Conservation (phyloP, 2,888 invertebrate species). For the Eudasyphora cyanicolor region DNA sequence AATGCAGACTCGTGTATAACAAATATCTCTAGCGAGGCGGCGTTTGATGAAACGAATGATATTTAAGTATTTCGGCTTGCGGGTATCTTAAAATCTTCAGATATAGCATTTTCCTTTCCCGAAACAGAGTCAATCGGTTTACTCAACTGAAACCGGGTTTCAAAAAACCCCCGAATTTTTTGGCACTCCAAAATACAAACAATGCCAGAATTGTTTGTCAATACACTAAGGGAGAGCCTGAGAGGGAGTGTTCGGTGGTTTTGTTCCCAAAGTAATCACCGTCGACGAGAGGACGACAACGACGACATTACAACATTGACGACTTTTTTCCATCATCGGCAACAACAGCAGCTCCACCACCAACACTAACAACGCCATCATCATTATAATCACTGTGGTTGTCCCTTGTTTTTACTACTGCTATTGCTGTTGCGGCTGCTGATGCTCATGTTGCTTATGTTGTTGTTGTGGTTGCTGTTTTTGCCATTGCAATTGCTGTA, state of each 20-base stretch:
- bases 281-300: neutral
- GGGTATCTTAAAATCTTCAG: no score
- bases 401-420: slow-evolving; percentile 58
- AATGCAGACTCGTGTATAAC: no score
- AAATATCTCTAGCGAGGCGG: no score
- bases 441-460: slow-evolving; percentile 46
- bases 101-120: no score
- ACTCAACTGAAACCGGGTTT: no score
- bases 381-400: slow-evolving; percentile 60
- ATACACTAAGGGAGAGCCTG: neutral
- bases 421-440: slow-evolving; percentile 40
- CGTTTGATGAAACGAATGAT: no score
- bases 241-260: slow-evolving; percentile 19
- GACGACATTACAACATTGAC: slow-evolving; percentile 55
- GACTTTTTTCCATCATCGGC: slow-evolving; percentile 49
- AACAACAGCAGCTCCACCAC: neutral
- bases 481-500: slow-evolving; percentile 35
- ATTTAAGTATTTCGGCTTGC: no score
- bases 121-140: no score
- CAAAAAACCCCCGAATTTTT: no score
- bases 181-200: no score
- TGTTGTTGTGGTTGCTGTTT: slow-evolving; percentile 56
- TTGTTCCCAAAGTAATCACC: slow-evolving; percentile 61
- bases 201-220: slow-evolving; percentile 23
- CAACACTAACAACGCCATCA: neutral